phyloP scores from a whole-genome alignment of 1,140 invertebrate species.

The Drosophila ogumai region DNA sequence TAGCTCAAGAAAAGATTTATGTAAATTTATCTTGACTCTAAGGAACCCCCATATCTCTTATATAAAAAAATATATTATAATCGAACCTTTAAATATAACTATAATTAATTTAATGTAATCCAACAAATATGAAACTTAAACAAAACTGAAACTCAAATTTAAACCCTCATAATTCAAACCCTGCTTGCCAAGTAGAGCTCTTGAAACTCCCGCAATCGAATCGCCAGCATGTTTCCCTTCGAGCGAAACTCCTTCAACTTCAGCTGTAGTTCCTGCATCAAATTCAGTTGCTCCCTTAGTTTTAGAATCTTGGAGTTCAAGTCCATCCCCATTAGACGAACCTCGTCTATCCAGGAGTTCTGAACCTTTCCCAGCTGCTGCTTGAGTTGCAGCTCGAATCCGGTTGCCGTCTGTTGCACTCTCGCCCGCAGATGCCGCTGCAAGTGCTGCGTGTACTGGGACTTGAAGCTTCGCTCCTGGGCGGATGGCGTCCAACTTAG shows the following conservation, averaged over 20 bases:
- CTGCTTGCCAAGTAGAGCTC: constrained; percentile 29
- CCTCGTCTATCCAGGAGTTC: constrained; percentile 10
- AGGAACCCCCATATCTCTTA: too few relatives aligned
- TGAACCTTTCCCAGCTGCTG: constrained; percentile 42
- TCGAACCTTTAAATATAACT: not conserved
- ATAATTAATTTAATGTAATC: not conserved
- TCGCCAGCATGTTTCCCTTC: constrained; percentile 13
- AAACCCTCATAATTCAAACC: constrained; percentile 3
- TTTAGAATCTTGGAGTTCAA: constrained; percentile 3
- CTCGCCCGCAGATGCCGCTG: constrained; percentile 94
- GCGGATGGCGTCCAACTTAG: constrained; percentile 99
- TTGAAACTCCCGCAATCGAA: constrained; percentile 41
- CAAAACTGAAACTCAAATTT: constrained; percentile 11
- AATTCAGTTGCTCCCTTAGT: constrained; percentile 4
- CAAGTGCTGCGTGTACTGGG: constrained; percentile 97
- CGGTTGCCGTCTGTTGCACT: constrained; percentile 97
- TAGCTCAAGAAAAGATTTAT: not conserved
- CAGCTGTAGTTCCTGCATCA: constrained; percentile 20
- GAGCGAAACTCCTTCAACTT: constrained; percentile 18
- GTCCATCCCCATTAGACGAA: not conserved
- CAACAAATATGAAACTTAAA: constrained; percentile 2
- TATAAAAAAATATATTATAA: too few relatives aligned
- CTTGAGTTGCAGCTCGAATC: constrained; percentile 96
- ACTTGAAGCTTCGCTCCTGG: constrained; percentile 97
- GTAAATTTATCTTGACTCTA: not conserved